Evolutionary conservation across 2,888 invertebrate species (phyloP).

Genomic region (Tiliacea citrago): DNA sequence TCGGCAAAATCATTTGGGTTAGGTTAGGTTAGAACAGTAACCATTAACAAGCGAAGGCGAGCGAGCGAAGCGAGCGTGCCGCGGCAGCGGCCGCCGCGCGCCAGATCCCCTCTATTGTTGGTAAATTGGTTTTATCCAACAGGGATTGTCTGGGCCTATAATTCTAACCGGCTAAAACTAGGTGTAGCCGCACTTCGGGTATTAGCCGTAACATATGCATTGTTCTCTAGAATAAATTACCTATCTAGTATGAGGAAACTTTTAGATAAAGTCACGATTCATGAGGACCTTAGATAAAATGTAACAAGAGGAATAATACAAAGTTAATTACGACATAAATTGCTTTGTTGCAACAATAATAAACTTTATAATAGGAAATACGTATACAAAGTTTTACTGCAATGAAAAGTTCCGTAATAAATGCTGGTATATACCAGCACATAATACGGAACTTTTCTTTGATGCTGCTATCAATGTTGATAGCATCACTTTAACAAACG

Average conservation of each 20-base stretch:
- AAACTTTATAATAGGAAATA: constrained; percentile 28
- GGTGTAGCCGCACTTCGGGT: too few species aligned
- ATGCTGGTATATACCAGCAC: not conserved
- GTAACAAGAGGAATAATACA: constrained; percentile 2
- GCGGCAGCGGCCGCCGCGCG: too few species aligned
- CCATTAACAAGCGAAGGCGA: too few species aligned
- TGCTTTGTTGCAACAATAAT: not conserved
- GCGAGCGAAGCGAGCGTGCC: too few species aligned
- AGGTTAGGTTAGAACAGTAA: too few species aligned
- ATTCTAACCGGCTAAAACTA: too few species aligned
- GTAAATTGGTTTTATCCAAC: too few species aligned
- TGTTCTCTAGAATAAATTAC: constrained; percentile 19
- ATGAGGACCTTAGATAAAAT: constrained; percentile 14
- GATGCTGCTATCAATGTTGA: not conserved
- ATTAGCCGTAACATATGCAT: too few species aligned
- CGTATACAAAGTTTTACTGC: not conserved
- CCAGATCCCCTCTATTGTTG: too few species aligned
- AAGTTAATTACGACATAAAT: constrained; percentile 5
- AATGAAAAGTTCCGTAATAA: constrained; percentile 13
- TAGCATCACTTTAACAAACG: constrained; percentile 25
- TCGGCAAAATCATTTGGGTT: too few species aligned
- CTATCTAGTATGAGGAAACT: constrained; percentile 25
- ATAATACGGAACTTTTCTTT: too few species aligned
- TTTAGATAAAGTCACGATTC: constrained; percentile 25
- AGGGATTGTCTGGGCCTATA: too few species aligned